These are phyloP conservation scores for Sialis lutaria DNA, from an alignment of 2,888 invertebrate species.

Conservation along the genomic window DNA sequence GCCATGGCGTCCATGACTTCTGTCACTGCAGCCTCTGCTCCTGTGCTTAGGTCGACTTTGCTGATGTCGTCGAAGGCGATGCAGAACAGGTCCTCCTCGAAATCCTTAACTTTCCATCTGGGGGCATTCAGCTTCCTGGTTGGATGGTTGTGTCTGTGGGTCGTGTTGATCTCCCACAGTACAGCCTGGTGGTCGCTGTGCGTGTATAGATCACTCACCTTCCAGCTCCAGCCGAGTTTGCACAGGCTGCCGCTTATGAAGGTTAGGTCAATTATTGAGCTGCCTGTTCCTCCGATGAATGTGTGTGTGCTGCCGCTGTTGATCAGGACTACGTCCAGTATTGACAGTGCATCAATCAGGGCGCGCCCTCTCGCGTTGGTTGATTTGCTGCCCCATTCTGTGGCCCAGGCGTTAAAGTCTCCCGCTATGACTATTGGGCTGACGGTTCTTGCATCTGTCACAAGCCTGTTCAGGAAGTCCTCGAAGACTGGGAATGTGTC, in stretches of 20 bases:
- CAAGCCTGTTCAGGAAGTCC: slow-evolving; percentile 6
- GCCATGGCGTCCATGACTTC: background rate
- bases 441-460: slow-evolving; percentile 5
- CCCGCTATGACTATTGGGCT: slow-evolving; percentile 3
- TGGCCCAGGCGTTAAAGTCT: too few species aligned
- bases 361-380: slow-evolving; percentile 6
- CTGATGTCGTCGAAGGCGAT: too few species aligned
- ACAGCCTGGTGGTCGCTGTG: slow-evolving; percentile 1
- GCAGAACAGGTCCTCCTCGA: too few species aligned
- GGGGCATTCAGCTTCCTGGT: too few species aligned
- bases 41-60: too few species aligned
- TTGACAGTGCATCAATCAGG: too few species aligned
- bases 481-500: slow-evolving; percentile 7
- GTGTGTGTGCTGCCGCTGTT: slow-evolving; percentile 8
- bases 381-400: slow-evolving; percentile 8
- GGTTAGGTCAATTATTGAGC: slow-evolving; percentile 11
- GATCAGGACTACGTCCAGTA: slow-evolving; percentile 7
- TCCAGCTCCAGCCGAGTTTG: background rate
- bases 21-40: background rate
- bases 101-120: background rate
- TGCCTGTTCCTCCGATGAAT: slow-evolving; percentile 7
- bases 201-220: slow-evolving; percentile 5
- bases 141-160: too few species aligned
- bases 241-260: slow-evolving; percentile 8
- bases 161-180: background rate